Evolutionary conservation across 2,888 invertebrate species (phyloP), one percentile per base, ranked within the genome.

Genomic region (Patella caerulea): DNA sequence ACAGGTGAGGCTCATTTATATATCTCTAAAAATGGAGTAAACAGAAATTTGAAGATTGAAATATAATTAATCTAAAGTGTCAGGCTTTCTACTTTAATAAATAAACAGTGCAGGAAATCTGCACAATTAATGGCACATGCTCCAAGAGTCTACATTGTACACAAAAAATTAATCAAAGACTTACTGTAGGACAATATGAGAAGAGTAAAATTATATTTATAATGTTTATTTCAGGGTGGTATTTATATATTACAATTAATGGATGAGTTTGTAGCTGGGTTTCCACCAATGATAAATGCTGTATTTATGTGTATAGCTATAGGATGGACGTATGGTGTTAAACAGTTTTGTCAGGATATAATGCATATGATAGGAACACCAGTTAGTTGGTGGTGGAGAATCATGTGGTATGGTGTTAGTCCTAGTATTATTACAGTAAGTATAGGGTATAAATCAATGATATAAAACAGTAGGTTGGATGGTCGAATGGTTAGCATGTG

Each of bases 191-290:
- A 5, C 4, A 34, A 34, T 7, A 45, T 45, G 9, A 45, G 45
- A 45, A 45, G 9, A 45, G 45, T 45, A 45, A 9, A 9, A 7
- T 45, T 45, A 4, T 45, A 45, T 45, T 45, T 45, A 45, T 45
- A 45, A 45, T 9, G 59, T 59, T 19, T 65, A 11, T 78, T 84
- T 52, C 83, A 90, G 90, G 89, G 89, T 69, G 90, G 90, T 4
- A 74, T 85, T n/a, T 88, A 88, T 84, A 75, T 89, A 52, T 78
- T 91, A 45, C 84, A 86, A 73, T 81, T 90, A 56, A 85, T 90
- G 80, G 90, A 91, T 81, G 85, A 87, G 70, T 90, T 88, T 77
- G 83, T 77, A 69, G 87, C 87, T 15, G 86, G 88, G n/a, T 85
- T 88, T 71, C 86, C 89, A 1, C 85, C 86, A 53, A 80, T 90